These are phyloP conservation scores for Cataglyphis livida DNA, from an alignment of 2,888 invertebrate genomes.

Conservation along the genomic window DNA sequence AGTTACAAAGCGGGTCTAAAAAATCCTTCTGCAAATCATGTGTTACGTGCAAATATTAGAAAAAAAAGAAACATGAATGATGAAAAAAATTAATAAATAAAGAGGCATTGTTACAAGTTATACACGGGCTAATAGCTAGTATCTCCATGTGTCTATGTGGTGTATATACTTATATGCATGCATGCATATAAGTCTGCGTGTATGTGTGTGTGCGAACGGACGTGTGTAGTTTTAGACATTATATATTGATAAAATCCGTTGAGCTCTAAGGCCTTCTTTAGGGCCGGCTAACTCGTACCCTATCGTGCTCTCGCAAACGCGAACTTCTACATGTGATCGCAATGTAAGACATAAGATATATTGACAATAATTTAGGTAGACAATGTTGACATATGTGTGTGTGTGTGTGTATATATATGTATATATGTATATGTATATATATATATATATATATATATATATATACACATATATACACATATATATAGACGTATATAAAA, in stretches of 20 bases:
- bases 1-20: constrained; percentile 29
- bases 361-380: constrained; percentile 82
- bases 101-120: constrained; percentile 84
- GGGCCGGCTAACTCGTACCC: constrained; percentile 57
- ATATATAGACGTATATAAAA: constrained; percentile 61
- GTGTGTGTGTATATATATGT: neutral
- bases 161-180: constrained; percentile 71
- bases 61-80: constrained; percentile 66
- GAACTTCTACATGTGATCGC: constrained; percentile 70
- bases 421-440: neutral
- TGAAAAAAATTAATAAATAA: constrained; percentile 76
- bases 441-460: constrained; percentile 45
- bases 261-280: constrained; percentile 62
- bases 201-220: constrained; percentile 2
- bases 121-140: constrained; percentile 75
- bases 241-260: constrained; percentile 56
- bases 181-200: neutral
- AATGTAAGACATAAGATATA: constrained; percentile 72
- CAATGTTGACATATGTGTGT: constrained; percentile 53
- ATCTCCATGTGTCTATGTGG: constrained; percentile 75
- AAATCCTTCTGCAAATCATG: constrained; percentile 68
- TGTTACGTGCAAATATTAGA: constrained; percentile 65
- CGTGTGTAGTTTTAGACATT: constrained; percentile 71
- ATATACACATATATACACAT: neutral
- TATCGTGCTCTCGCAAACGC: constrained; percentile 55